Percentiles rank a stretch among this genome's conserved stretches.
These are phyloP conservation scores for Allygus modestus DNA, from an alignment of 2,888 invertebrate genomes.

Conservation along the genomic window DNA sequence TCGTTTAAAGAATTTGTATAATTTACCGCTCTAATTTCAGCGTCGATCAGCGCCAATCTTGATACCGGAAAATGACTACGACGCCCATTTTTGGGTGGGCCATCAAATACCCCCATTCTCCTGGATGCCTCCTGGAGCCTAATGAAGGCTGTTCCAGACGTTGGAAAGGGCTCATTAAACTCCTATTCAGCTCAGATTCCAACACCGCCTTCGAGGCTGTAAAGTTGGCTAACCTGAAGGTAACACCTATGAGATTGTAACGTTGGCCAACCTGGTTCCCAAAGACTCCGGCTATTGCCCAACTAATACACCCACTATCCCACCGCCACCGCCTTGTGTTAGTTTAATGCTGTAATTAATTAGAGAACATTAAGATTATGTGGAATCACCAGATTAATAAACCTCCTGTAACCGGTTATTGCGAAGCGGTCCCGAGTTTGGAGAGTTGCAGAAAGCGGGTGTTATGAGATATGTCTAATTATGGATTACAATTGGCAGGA, in stretches of 20 bases:
- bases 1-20: no score
- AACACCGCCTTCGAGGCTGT: background rate
- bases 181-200: background rate
- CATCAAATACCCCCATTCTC: no score
- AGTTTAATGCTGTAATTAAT: constrained; percentile 19
- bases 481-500: background rate
- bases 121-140: no score
- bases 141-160: no score
- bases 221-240: constrained; percentile 15
- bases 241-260: background rate
- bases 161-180: constrained; percentile 3
- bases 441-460: background rate
- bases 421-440: background rate
- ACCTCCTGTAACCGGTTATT: constrained; percentile 4
- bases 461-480: constrained; percentile 21
- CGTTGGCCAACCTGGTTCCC: constrained; percentile 12
- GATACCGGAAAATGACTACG: no score
- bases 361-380: background rate
- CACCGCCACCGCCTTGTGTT: constrained; percentile 17
- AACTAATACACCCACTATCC: background rate
- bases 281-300: background rate
- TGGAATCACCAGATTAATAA: background rate
- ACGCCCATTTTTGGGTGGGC: background rate
- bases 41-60: no score
- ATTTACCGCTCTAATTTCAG: no score